Conservation (phyloP, 2,888 invertebrate species). For the Asteroscopus sphinx region DNA sequence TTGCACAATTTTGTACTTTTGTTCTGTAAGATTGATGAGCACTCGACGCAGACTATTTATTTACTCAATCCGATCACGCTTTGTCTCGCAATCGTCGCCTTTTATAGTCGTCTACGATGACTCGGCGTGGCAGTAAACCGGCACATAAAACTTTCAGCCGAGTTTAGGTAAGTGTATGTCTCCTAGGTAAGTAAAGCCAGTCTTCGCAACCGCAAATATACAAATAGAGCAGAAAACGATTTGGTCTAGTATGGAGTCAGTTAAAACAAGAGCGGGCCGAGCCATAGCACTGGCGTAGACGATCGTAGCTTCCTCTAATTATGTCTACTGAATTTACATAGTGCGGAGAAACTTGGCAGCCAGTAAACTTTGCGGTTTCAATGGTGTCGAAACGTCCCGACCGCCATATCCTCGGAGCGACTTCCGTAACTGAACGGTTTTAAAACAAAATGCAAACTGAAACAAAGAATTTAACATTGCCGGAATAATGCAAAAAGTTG, state of each 20-base stretch:
- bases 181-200: slow-evolving; percentile 41
- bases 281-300: slow-evolving; percentile 72
- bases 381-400: slow-evolving; percentile 67
- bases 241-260: slow-evolving; percentile 66
- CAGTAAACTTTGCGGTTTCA: slow-evolving; percentile 70
- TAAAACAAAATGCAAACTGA: slow-evolving; percentile 55
- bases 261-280: slow-evolving; percentile 68
- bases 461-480: slow-evolving; percentile 42
- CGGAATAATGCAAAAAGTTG: slow-evolving; percentile 60
- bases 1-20: slow-evolving; percentile 84
- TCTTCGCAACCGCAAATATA: slow-evolving; percentile 60
- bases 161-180: slow-evolving; percentile 57
- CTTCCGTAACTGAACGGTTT: slow-evolving; percentile 52
- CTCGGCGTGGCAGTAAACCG: slow-evolving; percentile 75
- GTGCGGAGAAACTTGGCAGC: slow-evolving; percentile 77
- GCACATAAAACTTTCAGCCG: slow-evolving; percentile 76
- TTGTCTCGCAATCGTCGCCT: slow-evolving; percentile 84
- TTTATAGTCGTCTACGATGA: slow-evolving; percentile 79
- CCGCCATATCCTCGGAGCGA: slow-evolving; percentile 54
- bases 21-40: slow-evolving; percentile 85
- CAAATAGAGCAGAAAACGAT: slow-evolving; percentile 66
- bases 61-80: slow-evolving; percentile 86
- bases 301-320: slow-evolving; percentile 78
- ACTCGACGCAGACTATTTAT: slow-evolving; percentile 84
- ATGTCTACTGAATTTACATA: slow-evolving; percentile 78